These are phyloP conservation scores for Megathymus violae DNA, from an alignment of 1,140 invertebrate species.

Conservation along the genomic window DNA sequence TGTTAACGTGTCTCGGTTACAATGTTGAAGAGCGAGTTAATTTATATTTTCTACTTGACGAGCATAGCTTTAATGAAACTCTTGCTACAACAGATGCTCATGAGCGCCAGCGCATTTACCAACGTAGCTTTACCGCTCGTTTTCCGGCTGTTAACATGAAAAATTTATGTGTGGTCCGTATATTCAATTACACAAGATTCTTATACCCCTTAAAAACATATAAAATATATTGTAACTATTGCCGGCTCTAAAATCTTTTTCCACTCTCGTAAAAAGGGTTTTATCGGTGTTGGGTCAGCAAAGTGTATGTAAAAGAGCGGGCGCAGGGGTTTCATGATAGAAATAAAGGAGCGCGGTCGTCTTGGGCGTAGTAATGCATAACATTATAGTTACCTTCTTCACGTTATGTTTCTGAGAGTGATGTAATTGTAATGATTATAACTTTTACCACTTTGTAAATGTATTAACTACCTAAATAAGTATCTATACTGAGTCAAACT, in stretches of 20 bases:
- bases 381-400: slow-evolving; percentile 31
- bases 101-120: no score
- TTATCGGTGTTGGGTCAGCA: slow-evolving; percentile 72
- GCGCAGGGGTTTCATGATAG: slow-evolving; percentile 55
- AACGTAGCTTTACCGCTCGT: no score
- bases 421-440: neutral
- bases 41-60: no score
- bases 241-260: slow-evolving; percentile 65
- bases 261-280: slow-evolving; percentile 68
- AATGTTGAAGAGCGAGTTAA: no score
- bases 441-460: no score
- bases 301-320: slow-evolving; percentile 76
- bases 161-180: no score
- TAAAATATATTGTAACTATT: slow-evolving; percentile 17
- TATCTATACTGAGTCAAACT: no score
- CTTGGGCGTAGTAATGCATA: slow-evolving; percentile 56
- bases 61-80: no score
- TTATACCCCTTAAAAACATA: slow-evolving; percentile 2
- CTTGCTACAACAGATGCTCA: no score
- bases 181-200: neutral
- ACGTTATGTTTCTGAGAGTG: neutral
- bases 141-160: no score
- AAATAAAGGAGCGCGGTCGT: slow-evolving; percentile 66
- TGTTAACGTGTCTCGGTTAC: no score
- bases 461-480: no score